Percentiles rank a stretch among this genome's conserved stretches.
These are phyloP conservation scores for Channallabes apus DNA, from an alignment of 2,797 vertebrate genomes.

Conservation along the genomic window DNA sequence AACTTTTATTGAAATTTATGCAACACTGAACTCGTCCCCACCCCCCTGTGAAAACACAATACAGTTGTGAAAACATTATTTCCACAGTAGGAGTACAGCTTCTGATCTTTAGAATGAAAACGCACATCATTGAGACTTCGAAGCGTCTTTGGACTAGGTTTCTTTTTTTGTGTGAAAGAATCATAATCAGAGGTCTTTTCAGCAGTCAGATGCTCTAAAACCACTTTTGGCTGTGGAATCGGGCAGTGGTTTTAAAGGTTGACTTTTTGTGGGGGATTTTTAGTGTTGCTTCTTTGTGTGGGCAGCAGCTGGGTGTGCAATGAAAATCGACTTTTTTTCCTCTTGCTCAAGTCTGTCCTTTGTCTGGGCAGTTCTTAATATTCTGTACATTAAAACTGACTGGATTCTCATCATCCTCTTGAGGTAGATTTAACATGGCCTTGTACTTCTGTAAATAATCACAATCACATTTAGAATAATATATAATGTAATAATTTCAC, in stretches of 20 bases:
- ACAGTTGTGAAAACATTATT: not conserved
- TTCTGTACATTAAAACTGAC: slow-evolving; percentile 18
- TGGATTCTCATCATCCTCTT: slow-evolving; percentile 34
- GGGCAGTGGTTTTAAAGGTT: not conserved
- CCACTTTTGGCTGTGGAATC: not conserved
- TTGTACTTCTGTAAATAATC: slow-evolving; percentile 56
- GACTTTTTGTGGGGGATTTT: not conserved
- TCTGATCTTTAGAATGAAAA: not conserved
- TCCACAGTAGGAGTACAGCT: not conserved
- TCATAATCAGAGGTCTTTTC: slow-evolving; percentile 3
- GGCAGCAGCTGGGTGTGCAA: not conserved
- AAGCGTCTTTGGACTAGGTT: not conserved
- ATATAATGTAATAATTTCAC: not conserved
- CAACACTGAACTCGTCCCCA: too few relatives aligned
- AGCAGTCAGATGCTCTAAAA: not conserved
- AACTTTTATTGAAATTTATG: too few relatives aligned
- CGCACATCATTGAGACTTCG: not conserved
- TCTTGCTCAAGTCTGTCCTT: slow-evolving; percentile 5
- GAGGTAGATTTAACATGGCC: slow-evolving; percentile 31
- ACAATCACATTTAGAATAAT: not conserved
- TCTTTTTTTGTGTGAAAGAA: not conserved
- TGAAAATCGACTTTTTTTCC: not conserved
- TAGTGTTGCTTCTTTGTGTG: not conserved
- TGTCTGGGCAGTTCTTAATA: slow-evolving; percentile 14
- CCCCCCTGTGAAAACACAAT: too few relatives aligned